These are phyloP conservation scores for Saguinus imperator DNA, from an alignment of 2,113 vertebrate species.

Conservation along the genomic window DNA sequence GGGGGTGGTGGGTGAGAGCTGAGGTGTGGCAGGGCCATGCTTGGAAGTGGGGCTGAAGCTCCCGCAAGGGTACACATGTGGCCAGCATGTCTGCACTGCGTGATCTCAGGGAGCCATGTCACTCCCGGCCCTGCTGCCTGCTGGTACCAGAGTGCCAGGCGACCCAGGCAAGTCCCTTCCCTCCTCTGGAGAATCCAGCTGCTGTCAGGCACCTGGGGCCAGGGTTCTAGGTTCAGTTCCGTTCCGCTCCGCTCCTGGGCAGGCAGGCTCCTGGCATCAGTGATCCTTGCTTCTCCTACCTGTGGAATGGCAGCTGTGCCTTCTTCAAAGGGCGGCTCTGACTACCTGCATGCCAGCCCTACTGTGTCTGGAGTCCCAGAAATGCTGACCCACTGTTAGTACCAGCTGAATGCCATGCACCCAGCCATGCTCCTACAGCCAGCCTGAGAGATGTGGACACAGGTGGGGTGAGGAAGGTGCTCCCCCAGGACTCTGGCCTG, in stretches of 20 bases:
- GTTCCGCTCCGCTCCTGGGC: rapidly evolving
- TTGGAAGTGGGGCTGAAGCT: not conserved
- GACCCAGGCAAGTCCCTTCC: not conserved
- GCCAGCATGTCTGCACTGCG: not conserved
- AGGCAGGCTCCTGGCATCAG: too few relatives aligned
- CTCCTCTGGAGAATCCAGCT: not conserved
- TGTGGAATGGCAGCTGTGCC: rapidly evolving
- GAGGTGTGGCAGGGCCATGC: too few relatives aligned
- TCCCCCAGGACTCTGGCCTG: not conserved
- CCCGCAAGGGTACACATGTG: rapidly evolving
- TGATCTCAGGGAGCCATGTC: not conserved
- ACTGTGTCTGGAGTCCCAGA: rapidly evolving
- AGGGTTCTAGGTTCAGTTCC: not conserved
- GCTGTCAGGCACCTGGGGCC: rapidly evolving
- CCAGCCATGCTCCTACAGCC: rapidly evolving
- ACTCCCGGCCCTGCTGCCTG: not conserved
- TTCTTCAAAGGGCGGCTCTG: not conserved
- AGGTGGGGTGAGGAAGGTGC: not conserved
- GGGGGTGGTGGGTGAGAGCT: not conserved
- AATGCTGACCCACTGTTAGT: too few relatives aligned
- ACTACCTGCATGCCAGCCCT: not conserved
- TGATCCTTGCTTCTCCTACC: not conserved
- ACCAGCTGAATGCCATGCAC: rapidly evolving
- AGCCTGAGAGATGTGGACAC: not conserved
- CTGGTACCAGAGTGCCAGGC: not conserved